These are phyloP conservation scores for Stichopus chloronotus DNA, from an alignment of 35 echinoderm and acorn worm genomes.

Conservation along the genomic window DNA sequence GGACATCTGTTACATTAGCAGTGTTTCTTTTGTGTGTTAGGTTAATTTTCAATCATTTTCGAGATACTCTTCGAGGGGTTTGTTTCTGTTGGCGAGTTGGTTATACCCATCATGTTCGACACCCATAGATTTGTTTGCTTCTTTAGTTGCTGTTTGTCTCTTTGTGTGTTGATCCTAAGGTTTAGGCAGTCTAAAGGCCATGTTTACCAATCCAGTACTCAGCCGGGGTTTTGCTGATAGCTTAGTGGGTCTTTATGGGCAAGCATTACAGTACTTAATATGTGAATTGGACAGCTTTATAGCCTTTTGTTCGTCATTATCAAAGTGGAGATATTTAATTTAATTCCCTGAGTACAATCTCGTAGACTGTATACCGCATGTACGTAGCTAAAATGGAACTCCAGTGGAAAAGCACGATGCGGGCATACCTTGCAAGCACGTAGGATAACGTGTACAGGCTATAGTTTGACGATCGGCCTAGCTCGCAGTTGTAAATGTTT, in stretches of 20 bases:
- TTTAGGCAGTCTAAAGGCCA: constrained; percentile 49
- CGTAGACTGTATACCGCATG: not conserved
- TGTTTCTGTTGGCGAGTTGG: constrained; percentile 26
- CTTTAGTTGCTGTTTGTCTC: not conserved
- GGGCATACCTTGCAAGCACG: too few species aligned
- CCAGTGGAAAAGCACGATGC: not conserved
- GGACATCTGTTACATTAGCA: not conserved
- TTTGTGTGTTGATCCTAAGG: constrained; percentile 50
- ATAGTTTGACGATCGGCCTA: too few species aligned
- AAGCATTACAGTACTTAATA: constrained; percentile 41
- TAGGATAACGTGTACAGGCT: too few species aligned
- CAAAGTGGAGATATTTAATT: not conserved
- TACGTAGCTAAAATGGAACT: not conserved
- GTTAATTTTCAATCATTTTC: constrained; percentile 55
- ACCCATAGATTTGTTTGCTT: constrained; percentile 20
- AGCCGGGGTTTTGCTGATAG: constrained; percentile 32
- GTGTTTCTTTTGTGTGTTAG: constrained; percentile 3
- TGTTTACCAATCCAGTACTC: constrained; percentile 24
- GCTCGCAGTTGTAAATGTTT: too few species aligned
- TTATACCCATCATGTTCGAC: constrained; percentile 23
- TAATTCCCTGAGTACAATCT: constrained; percentile 19
- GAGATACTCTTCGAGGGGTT: not conserved
- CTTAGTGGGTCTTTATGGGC: constrained; percentile 42
- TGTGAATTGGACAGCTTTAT: constrained; percentile 44
- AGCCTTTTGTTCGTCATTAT: constrained; percentile 40